Evolutionary conservation across 2,888 invertebrate genomes (phyloP).

Genomic region (Eupithecia pulchellata): DNA sequence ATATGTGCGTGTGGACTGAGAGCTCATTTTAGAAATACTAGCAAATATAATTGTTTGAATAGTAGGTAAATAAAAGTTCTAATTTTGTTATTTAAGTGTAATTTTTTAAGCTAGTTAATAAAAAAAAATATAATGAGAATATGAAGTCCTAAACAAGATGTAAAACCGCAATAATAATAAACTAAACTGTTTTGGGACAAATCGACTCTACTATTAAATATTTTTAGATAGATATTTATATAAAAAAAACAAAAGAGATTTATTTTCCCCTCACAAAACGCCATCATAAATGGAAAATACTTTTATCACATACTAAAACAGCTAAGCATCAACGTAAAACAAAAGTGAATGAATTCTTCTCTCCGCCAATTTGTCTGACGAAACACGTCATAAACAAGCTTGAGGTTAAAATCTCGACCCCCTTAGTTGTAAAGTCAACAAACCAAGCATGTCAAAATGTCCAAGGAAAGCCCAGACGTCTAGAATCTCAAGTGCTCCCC

Average conservation of each 20-base stretch:
- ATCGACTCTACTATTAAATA: background rate
- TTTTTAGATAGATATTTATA: background rate
- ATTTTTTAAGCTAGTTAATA: too few species aligned
- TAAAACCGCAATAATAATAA: background rate
- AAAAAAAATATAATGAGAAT: too few species aligned
- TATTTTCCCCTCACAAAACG: too few species aligned
- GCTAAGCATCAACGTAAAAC: background rate
- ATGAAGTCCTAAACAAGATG: too few species aligned
- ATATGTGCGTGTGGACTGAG: too few species aligned
- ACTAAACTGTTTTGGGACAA: background rate
- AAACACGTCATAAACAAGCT: background rate
- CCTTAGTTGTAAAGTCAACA: background rate
- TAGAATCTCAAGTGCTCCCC: background rate
- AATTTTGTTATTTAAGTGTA: too few species aligned
- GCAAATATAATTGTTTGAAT: too few species aligned
- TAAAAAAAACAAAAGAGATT: too few species aligned
- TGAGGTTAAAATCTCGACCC: background rate
- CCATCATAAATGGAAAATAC: too few species aligned
- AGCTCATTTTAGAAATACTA: too few species aligned
- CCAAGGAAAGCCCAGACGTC: background rate
- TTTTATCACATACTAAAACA: background rate
- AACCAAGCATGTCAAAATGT: background rate
- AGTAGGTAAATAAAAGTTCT: too few species aligned
- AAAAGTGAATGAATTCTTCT: background rate
- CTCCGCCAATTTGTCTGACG: background rate